A percentile compares a stretch with the other conserved stretches of the same genome.
These are phyloP conservation scores for Meloidogyne floridensis DNA, from an alignment of 1,140 invertebrate species.

Conservation along the genomic window DNA sequence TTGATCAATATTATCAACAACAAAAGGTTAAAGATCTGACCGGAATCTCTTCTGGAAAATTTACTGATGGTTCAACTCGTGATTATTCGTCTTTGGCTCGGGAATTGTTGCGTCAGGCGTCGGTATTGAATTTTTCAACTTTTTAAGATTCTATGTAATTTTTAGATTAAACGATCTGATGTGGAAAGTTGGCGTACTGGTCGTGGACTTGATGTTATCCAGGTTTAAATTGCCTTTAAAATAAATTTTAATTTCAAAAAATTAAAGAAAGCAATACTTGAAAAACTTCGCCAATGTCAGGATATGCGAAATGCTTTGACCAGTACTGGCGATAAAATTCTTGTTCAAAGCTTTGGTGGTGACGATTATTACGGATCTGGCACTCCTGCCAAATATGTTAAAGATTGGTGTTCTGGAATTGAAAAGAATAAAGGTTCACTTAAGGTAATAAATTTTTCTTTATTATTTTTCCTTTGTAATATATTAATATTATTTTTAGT, in stretches of 20 bases:
- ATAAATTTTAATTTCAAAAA: neutral
- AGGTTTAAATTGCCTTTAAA: neutral
- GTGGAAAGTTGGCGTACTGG: constrained; percentile 50
- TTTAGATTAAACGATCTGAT: constrained; percentile 39
- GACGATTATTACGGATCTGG: constrained; percentile 56
- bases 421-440: constrained; percentile 38
- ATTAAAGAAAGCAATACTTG: constrained; percentile 47
- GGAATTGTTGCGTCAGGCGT: constrained; percentile 38
- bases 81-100: constrained; percentile 45
- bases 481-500: constrained; percentile 33
- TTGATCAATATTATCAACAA: constrained; percentile 56
- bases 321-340: constrained; percentile 51
- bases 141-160: neutral
- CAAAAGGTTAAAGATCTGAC: constrained; percentile 48
- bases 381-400: constrained; percentile 45
- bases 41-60: constrained; percentile 41
- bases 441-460: constrained; percentile 28
- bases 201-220: constrained; percentile 47
- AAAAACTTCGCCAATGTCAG: constrained; percentile 45
- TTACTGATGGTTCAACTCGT: constrained; percentile 41
- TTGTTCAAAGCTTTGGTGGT: constrained; percentile 48
- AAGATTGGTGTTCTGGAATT: constrained; percentile 44
- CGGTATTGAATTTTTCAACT: constrained; percentile 14
- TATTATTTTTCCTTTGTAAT: neutral
- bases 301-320: constrained; percentile 40